Evolutionary conservation across 2,113 vertebrate genomes (phyloP).

Genomic region (Leptodactylus fuscus): DNA sequence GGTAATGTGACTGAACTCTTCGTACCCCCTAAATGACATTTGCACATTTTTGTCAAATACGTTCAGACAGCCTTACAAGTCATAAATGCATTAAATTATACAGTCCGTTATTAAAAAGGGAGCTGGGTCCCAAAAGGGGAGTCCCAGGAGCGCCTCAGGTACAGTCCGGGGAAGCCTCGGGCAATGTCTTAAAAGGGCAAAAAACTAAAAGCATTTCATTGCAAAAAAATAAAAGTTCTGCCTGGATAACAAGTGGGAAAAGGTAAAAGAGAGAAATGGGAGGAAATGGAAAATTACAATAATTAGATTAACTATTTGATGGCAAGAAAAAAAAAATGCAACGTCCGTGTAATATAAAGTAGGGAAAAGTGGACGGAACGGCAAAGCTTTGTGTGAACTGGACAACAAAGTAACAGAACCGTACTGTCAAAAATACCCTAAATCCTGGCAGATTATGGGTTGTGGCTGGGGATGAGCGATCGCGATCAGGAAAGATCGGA

Average conservation of each 20-base stretch:
- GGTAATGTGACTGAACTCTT: not conserved
- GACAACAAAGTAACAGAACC: too few species aligned
- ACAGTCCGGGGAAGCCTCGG: not conserved
- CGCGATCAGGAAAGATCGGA: too few species aligned
- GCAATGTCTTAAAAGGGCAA: not conserved
- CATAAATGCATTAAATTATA: not conserved
- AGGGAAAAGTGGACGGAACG: too few species aligned
- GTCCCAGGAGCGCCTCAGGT: not conserved
- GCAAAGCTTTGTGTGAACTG: too few species aligned
- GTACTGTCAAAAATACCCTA: too few species aligned
- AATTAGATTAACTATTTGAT: not conserved
- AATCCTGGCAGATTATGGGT: too few species aligned
- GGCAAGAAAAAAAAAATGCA: not conserved
- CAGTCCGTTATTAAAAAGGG: not conserved
- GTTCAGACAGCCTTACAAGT: not conserved
- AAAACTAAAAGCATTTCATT: not conserved
- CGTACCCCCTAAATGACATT: not conserved
- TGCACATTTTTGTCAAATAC: constrained; percentile 25
- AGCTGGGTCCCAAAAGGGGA: not conserved
- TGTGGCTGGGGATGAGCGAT: too few species aligned
- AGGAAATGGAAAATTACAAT: not conserved
- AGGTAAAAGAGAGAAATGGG: not conserved
- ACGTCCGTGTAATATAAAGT: not conserved
- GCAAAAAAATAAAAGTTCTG: not conserved
- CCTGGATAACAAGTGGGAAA: not conserved